phyloP scores from a whole-genome alignment of 2,888 invertebrate genomes.

The Apodemia hepburni region DNA sequence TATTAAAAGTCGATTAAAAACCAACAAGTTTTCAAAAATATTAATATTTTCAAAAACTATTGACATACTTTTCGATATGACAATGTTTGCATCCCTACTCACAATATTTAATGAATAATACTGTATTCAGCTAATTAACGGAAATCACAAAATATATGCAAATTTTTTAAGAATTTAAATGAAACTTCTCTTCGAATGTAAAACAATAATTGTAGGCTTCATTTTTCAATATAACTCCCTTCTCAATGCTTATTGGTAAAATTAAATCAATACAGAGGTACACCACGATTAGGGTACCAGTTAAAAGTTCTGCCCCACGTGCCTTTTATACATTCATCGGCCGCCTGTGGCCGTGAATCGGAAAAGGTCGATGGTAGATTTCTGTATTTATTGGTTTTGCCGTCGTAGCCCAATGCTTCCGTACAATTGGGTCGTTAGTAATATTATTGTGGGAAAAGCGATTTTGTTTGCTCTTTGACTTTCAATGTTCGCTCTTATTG shows the following conservation, averaged over 20 bases:
- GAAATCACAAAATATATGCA: neutral
- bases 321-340: conserved; percentile 62
- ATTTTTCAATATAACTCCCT: conserved; percentile 52
- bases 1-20: too few relatives aligned
- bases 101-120: neutral
- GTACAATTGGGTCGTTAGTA: conserved; percentile 77
- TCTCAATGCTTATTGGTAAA: conserved; percentile 40
- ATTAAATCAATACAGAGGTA: conserved; percentile 51
- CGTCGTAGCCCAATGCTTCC: conserved; percentile 66
- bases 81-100: conserved; percentile 5
- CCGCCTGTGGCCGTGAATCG: conserved; percentile 44
- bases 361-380: conserved; percentile 65
- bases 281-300: conserved; percentile 52
- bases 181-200: conserved; percentile 44
- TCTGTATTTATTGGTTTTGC: conserved; percentile 75
- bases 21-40: too few relatives aligned
- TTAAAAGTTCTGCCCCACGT: conserved; percentile 52
- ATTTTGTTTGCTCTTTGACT: conserved; percentile 76
- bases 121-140: neutral
- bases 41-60: too few relatives aligned
- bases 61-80: too few relatives aligned
- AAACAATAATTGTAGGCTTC: conserved; percentile 42
- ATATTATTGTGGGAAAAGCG: conserved; percentile 75
- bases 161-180: conserved; percentile 29
- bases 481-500: conserved; percentile 68